Conservation (phyloP, 2,888 invertebrate genomes). For the Acleris literana region DNA sequence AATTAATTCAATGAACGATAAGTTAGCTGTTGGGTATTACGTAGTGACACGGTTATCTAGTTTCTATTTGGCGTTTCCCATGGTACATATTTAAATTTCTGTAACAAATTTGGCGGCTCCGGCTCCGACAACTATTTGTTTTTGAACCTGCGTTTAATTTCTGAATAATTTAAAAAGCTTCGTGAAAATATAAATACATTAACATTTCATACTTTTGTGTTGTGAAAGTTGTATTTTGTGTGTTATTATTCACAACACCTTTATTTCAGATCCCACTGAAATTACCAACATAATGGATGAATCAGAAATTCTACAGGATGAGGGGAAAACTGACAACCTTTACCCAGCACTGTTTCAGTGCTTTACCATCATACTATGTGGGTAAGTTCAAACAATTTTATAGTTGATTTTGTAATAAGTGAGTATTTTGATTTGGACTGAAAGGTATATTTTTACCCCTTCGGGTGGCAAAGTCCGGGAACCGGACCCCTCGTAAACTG, state of each 20-base stretch:
- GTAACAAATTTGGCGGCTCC: constrained; percentile 1
- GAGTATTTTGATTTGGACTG: not conserved
- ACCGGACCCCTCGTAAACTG: too few species aligned
- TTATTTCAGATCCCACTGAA: constrained; percentile 15
- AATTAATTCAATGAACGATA: constrained; percentile 7
- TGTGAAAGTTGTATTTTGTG: not conserved
- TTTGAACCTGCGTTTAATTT: too few species aligned
- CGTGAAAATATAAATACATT: too few species aligned
- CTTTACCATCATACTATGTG: constrained; percentile 94
- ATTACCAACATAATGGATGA: constrained; percentile 50
- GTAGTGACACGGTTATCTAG: constrained; percentile 4
- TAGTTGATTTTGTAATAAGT: not conserved
- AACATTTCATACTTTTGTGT: not conserved
- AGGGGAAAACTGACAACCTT: constrained; percentile 88
- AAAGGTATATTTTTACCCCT: too few species aligned
- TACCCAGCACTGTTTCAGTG: constrained; percentile 96
- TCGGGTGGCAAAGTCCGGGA: too few species aligned
- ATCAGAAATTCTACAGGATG: constrained; percentile 43
- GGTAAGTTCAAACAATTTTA: constrained; percentile 83
- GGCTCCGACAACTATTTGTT: too few species aligned
- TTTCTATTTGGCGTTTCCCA: not conserved
- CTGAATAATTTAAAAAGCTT: too few species aligned
- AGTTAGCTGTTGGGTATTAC: constrained; percentile 5
- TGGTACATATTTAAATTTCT: not conserved
- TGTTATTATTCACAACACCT: too few species aligned